Conservation (phyloP, 2,797 vertebrate species). For the Myripristis jacobus region DNA sequence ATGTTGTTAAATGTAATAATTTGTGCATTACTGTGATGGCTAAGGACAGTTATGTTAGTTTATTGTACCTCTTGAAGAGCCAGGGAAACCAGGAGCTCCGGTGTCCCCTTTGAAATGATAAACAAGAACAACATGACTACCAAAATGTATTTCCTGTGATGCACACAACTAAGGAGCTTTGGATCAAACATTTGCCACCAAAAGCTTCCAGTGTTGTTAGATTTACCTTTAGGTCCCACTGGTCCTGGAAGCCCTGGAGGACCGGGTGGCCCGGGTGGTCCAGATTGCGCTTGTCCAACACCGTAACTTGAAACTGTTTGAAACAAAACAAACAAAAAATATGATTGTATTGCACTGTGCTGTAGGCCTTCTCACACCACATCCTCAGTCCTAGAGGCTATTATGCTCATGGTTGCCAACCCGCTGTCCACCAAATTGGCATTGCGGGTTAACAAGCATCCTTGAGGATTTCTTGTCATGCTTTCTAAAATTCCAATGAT, state of each 20-base stretch:
- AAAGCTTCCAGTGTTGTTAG: not conserved
- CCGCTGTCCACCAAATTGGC: not conserved
- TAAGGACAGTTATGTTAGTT: not conserved
- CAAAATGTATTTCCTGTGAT: not conserved
- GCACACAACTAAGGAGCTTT: not conserved
- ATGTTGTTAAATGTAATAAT: not conserved
- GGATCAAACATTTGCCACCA: not conserved
- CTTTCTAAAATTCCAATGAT: not conserved
- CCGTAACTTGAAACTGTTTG: conserved; percentile 63
- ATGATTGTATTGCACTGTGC: not conserved
- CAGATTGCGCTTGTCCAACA: conserved; percentile 67
- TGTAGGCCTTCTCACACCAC: not conserved
- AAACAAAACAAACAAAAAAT: not conserved
- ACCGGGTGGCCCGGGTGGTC: conserved; percentile 79
- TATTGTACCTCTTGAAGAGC: conserved; percentile 84
- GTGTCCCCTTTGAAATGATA: conserved; percentile 66
- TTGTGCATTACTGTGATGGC: not conserved
- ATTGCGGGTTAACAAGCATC: not conserved
- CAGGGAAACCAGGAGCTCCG: conserved; percentile 85
- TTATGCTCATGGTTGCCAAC: not conserved
- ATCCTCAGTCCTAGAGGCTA: not conserved
- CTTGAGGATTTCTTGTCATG: too few relatives aligned
- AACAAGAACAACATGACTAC: conserved; percentile 27
- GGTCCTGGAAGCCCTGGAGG: conserved; percentile 80
- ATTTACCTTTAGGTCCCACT: conserved; percentile 87